Conservation (phyloP, 2,797 vertebrate genomes). For the Paramormyrops hopkinsi region DNA sequence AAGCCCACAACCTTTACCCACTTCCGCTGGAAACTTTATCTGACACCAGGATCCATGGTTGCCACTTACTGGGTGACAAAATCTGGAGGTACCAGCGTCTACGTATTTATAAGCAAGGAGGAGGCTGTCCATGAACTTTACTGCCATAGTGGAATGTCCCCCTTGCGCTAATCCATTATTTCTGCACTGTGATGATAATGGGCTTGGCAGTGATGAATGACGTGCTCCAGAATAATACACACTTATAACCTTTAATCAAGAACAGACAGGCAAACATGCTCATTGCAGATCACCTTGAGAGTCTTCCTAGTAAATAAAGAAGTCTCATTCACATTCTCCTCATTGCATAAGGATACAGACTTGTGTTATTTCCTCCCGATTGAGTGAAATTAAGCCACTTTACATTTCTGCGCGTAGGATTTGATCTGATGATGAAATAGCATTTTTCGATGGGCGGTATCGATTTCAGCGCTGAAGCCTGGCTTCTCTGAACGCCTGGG, state of each 20-base stretch:
- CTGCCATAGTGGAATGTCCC: slow-evolving; percentile 19
- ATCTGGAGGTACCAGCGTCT: slow-evolving; percentile 21
- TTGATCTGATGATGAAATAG: slow-evolving; percentile 31
- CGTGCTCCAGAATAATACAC: slow-evolving; percentile 24
- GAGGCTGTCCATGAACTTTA: not conserved
- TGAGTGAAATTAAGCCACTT: slow-evolving; percentile 13
- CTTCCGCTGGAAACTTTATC: not conserved
- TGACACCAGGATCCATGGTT: not conserved
- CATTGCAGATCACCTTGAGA: slow-evolving; percentile 15
- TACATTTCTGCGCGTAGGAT: slow-evolving; percentile 22
- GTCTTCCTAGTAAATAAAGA: not conserved
- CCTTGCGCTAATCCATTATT: slow-evolving; percentile 25
- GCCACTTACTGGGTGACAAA: not conserved
- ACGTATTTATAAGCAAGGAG: slow-evolving; percentile 23
- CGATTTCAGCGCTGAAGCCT: slow-evolving; percentile 22
- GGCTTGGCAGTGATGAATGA: slow-evolving; percentile 25
- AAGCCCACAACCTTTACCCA: not conserved
- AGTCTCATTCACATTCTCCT: not conserved
- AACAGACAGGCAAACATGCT: not conserved
- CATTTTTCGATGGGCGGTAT: slow-evolving; percentile 23
- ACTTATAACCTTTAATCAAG: slow-evolving; percentile 33
- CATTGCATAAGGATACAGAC: not conserved
- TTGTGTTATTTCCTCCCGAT: not conserved
- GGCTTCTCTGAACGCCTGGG: slow-evolving; percentile 29
- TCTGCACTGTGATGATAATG: slow-evolving; percentile 31